These are phyloP conservation scores for Hydrozoanthus gracilis DNA, from an alignment of 92 coral and sea anemone genomes.

Conservation along the genomic window DNA sequence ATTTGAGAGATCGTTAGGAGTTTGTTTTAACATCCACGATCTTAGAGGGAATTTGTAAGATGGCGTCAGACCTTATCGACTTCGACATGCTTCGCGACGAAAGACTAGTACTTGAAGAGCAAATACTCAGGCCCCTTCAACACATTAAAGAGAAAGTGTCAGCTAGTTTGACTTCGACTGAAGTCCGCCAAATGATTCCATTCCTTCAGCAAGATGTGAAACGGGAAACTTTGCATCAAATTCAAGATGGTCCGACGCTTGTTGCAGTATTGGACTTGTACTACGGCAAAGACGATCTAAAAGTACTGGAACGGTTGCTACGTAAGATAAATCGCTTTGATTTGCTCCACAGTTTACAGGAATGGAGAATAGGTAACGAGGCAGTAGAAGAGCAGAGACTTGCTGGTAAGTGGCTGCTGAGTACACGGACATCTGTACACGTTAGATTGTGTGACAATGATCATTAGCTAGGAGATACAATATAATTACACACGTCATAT, in stretches of 20 bases:
- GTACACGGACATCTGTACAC: neutral
- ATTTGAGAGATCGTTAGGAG: neutral
- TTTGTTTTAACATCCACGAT: neutral
- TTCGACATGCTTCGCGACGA: constrained; percentile 59
- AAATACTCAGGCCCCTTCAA: constrained; percentile 75
- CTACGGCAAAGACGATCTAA: constrained; percentile 78
- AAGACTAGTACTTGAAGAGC: constrained; percentile 65
- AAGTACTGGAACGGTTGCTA: constrained; percentile 73
- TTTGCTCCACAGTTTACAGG: constrained; percentile 63
- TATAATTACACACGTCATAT: no score
- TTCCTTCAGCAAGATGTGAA: constrained; percentile 67
- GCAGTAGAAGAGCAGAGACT: constrained; percentile 61
- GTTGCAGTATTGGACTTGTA: constrained; percentile 67
- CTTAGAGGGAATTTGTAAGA: neutral
- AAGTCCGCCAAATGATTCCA: constrained; percentile 63
- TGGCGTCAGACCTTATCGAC: constrained; percentile 49
- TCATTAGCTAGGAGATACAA: neutral
- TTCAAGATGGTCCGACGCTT: constrained; percentile 69
- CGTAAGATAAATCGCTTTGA: constrained; percentile 66
- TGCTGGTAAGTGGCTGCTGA: constrained; percentile 57
- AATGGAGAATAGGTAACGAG: constrained; percentile 63
- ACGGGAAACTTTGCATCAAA: constrained; percentile 60
- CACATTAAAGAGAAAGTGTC: constrained; percentile 68
- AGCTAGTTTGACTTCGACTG: constrained; percentile 54
- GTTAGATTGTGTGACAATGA: neutral